phyloP scores from a whole-genome alignment of 2,888 invertebrate genomes.

The Eremobia ochroleuca region DNA sequence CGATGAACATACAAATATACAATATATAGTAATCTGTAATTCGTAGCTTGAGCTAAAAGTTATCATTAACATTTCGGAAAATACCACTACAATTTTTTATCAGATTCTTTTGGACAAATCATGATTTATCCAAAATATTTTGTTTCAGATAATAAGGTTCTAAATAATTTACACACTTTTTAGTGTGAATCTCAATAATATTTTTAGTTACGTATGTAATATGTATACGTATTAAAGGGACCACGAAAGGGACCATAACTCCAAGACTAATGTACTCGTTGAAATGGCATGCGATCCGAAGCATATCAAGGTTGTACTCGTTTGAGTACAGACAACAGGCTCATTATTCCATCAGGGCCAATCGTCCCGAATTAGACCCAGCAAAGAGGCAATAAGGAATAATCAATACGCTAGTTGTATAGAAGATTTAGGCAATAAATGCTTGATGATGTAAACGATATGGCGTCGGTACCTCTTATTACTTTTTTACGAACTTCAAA shows the following conservation, averaged over 20 bases:
- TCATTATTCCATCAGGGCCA: conserved; percentile 71
- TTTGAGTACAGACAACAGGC: conserved; percentile 50
- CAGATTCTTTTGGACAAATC: background rate
- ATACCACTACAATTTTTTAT: background rate
- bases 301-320: conserved; percentile 44
- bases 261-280: background rate
- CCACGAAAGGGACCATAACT: background rate
- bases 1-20: background rate
- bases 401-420: conserved; percentile 45
- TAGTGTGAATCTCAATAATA: too few species aligned
- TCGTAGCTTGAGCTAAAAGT: background rate
- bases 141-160: background rate
- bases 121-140: background rate
- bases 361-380: conserved; percentile 68
- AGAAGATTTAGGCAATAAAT: conserved; percentile 33
- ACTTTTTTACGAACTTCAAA: too few species aligned
- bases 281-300: conserved; percentile 19
- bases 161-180: too few species aligned
- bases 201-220: background rate
- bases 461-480: background rate
- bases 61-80: background rate
- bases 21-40: background rate
- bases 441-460: conserved; percentile 17
- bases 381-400: conserved; percentile 55
- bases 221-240: background rate